These are phyloP conservation scores for Zingel zingel DNA, from an alignment of 2,113 vertebrate genomes.

Conservation along the genomic window DNA sequence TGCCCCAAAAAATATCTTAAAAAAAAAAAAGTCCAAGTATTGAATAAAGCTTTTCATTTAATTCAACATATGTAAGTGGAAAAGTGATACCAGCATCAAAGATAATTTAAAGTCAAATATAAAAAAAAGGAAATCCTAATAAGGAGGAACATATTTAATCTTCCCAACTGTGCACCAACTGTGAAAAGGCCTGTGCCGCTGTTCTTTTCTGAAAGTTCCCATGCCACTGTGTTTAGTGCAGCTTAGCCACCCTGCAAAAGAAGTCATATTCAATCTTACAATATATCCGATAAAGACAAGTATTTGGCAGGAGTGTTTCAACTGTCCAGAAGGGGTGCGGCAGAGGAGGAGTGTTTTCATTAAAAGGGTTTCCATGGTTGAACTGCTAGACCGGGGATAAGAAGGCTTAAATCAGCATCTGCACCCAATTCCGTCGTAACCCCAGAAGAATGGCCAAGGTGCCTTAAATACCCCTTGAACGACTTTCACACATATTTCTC, in stretches of 20 bases:
- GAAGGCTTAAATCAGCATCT: constrained; percentile 84
- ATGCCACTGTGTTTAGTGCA: constrained; percentile 75
- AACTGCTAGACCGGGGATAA: constrained; percentile 81
- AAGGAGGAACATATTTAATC: constrained; percentile 27
- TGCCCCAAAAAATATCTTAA: too few relatives aligned
- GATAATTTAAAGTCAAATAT: constrained; percentile 14
- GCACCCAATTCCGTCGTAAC: constrained; percentile 81
- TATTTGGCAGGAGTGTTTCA: constrained; percentile 78
- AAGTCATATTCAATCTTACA: constrained; percentile 82
- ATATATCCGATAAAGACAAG: constrained; percentile 84
- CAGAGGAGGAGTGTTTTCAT: constrained; percentile 79
- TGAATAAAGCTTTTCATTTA: not conserved
- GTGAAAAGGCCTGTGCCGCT: constrained; percentile 36
- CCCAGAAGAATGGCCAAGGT: constrained; percentile 72
- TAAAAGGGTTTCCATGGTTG: constrained; percentile 80
- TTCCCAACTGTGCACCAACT: constrained; percentile 18
- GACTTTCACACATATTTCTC: constrained; percentile 80
- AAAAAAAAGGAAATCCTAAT: not conserved
- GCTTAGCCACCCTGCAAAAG: constrained; percentile 76
- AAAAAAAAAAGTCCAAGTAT: not conserved
- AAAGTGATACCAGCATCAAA: constrained; percentile 18
- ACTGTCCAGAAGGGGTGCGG: constrained; percentile 75
- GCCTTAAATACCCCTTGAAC: constrained; percentile 73
- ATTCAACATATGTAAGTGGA: not conserved
- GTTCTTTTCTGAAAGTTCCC: constrained; percentile 76